Base-by-base conservation (phyloP, 2,888 invertebrate genomes). In the Folsomia manolachei region DNA sequence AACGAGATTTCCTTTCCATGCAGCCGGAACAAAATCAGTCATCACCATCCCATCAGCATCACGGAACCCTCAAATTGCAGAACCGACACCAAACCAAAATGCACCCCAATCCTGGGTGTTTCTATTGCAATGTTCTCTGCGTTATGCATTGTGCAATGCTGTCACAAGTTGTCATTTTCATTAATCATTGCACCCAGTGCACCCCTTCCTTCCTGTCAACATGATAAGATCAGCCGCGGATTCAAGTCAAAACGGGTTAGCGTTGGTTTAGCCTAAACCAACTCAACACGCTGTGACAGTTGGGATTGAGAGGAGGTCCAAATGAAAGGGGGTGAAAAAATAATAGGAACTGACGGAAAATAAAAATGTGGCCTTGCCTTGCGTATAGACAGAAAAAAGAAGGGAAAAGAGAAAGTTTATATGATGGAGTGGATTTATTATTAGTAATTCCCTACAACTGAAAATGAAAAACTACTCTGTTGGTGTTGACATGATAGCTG, bases 81-180 rank as follows among this genome's bases (percentile, higher is more conserved):
- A 7, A 18, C 11, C 39, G 14, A 39, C 19, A 56, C 21, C n/a
- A 19, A 19, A 56, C 56, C 56, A 56, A 39, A 56, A 56, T 56
- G 56, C 56, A 56, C 56, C 56, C 56, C 56, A 51, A 51, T 11
- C 9, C 51, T 18, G 51, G 51, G 18, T 56, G 21, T 7, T 56
- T 19, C n/a, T n/a, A 56, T 56, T 56, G 51, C 51, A 51, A 9
- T 51, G 9, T 56, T n/a, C 56, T 19, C 56, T 7, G 4, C 56
- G 39, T 39, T 39, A 4, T 39, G 39, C 39, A 39, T 4, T 39
- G 39, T 39, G 39, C 14, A 7, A 19, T 4, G 19, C 56, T 56
- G 56, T 56, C 56, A 56, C 19, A 56, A 56, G 56, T 21, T 56
- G 56, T 56, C 56, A 56, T 56, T 56, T 56, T 56, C 56, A 56